Conservation (phyloP, 1,140 invertebrate species). For the Battus philenor region DNA sequence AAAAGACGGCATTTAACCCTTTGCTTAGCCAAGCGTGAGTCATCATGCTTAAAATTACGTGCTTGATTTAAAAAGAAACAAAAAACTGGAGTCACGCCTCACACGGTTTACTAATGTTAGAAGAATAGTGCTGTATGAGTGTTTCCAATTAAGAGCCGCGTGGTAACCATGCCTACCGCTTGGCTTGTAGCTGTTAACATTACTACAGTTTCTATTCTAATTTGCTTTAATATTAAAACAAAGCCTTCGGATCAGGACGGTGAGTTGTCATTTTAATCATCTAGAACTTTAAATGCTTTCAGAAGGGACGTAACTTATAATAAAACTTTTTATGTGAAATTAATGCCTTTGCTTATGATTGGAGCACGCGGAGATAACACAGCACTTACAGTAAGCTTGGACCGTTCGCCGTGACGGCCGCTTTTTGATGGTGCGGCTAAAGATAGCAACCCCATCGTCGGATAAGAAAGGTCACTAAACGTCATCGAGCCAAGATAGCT, state of each 20-base stretch:
- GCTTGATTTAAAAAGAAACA: conserved; percentile 41
- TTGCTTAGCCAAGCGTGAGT: conserved; percentile 67
- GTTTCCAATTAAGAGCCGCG: conserved; percentile 42
- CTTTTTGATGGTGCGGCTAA: conserved; percentile 62
- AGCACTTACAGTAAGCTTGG: conserved; percentile 75
- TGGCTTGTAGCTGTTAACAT: conserved; percentile 41
- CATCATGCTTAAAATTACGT: conserved; percentile 59
- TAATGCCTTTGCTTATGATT: conserved; percentile 69
- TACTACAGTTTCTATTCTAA: conserved; percentile 37
- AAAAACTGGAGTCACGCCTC: conserved; percentile 47
- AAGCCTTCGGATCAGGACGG: conserved; percentile 39
- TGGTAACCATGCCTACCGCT: conserved; percentile 63
- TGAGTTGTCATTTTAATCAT: conserved; percentile 38
- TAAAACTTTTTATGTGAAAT: conserved; percentile 64
- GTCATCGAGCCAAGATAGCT: conserved; percentile 65
- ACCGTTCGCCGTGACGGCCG: conserved; percentile 57
- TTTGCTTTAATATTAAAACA: conserved; percentile 36
- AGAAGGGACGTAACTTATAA: conserved; percentile 61
- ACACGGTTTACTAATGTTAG: conserved; percentile 62
- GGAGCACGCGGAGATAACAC: conserved; percentile 74
- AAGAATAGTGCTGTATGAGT: conserved; percentile 45
- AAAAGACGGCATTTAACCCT: conserved; percentile 52
- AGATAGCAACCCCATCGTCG: conserved; percentile 53
- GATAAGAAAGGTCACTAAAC: conserved; percentile 60
- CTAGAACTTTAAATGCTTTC: conserved; percentile 58